Evolutionary conservation across 2,797 vertebrate genomes (phyloP).

Genomic region (Trachurus trachurus): DNA sequence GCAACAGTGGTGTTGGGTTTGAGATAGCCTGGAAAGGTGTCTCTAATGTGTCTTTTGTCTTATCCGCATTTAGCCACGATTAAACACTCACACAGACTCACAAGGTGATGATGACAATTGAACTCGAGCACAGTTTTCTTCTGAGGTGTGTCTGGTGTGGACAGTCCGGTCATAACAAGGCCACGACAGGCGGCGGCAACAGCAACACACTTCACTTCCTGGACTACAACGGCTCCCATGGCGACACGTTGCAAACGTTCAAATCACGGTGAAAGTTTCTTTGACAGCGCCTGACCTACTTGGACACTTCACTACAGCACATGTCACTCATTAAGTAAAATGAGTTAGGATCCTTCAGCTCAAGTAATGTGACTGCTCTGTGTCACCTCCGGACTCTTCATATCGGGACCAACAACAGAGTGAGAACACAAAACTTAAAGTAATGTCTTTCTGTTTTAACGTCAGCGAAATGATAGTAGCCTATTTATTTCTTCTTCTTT

Average conservation of each 20-base stretch:
- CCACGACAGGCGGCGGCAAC: not conserved
- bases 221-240: slow-evolving; percentile 53
- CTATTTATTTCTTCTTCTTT: not conserved
- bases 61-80: too few relatives aligned
- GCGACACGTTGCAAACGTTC: slow-evolving; percentile 50
- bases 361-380: not conserved
- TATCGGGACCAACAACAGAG: not conserved
- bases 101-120: too few relatives aligned
- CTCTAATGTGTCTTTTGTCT: too few relatives aligned
- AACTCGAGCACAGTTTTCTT: too few relatives aligned
- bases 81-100: too few relatives aligned
- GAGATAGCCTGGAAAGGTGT: too few relatives aligned
- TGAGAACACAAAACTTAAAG: not conserved
- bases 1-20: too few relatives aligned
- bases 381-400: not conserved
- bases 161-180: not conserved
- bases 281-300: not conserved
- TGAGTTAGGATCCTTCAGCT: fast-evolving
- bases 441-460: not conserved
- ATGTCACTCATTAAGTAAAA: not conserved
- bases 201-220: slow-evolving; percentile 16
- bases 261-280: slow-evolving; percentile 11
- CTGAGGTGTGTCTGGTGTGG: too few relatives aligned
- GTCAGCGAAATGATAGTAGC: too few relatives aligned
- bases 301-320: not conserved